Evolutionary conservation across 2,113 vertebrate species (phyloP).

Genomic region (Mesocricetus auratus): DNA sequence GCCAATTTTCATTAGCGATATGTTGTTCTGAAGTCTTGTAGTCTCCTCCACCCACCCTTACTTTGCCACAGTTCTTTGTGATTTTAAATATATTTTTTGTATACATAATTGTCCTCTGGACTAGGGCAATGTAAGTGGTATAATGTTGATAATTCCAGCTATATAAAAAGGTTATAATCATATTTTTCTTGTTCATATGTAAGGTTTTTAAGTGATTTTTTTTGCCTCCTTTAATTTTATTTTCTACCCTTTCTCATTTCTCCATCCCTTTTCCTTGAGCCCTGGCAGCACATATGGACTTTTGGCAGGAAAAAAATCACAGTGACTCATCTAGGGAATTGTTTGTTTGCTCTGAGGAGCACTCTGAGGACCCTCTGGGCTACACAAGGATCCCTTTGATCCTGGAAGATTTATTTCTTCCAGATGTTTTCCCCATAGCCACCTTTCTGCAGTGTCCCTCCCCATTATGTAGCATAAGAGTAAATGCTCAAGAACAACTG

Average conservation of each 20-base stretch:
- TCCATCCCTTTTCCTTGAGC: constrained; percentile 80
- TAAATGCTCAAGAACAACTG: constrained; percentile 52
- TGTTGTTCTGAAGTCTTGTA: constrained; percentile 60
- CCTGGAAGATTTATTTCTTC: constrained; percentile 80
- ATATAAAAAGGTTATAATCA: constrained; percentile 82
- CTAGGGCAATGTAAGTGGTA: constrained; percentile 76
- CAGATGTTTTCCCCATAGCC: constrained; percentile 82
- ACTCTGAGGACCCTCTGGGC: constrained; percentile 79
- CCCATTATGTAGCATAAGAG: constrained; percentile 71
- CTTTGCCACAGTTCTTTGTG: constrained; percentile 32
- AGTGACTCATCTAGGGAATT: constrained; percentile 81
- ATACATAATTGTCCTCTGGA: constrained; percentile 78
- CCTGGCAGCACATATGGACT: constrained; percentile 77
- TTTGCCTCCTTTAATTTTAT: constrained; percentile 73
- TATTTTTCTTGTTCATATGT: constrained; percentile 75
- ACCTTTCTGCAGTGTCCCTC: constrained; percentile 78
- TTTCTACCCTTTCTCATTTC: constrained; percentile 70
- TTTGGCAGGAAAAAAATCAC: constrained; percentile 73
- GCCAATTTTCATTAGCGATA: constrained; percentile 74
- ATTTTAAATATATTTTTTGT: constrained; percentile 77
- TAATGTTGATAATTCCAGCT: constrained; percentile 68
- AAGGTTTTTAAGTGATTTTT: constrained; percentile 65
- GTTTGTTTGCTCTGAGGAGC: constrained; percentile 83
- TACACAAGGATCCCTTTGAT: constrained; percentile 81
- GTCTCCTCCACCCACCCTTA: constrained; percentile 33